Evolutionary conservation across 2,888 invertebrate genomes (phyloP).

Genomic region (Melieria omissa): DNA sequence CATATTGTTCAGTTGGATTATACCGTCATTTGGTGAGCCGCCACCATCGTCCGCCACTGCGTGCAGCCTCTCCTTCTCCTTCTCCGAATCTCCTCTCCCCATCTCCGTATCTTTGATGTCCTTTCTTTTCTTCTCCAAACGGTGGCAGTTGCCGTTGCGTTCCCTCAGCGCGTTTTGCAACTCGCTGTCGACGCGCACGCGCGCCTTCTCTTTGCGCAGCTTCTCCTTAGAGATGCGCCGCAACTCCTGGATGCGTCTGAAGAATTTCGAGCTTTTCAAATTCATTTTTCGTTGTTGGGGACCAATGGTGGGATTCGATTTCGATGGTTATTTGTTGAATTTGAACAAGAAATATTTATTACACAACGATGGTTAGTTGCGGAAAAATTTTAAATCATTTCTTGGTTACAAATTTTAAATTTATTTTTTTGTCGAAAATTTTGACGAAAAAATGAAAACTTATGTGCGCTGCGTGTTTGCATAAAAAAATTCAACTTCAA

Average conservation of each 20-base stretch:
- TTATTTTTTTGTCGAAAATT: conserved; percentile 35
- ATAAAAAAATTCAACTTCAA: conserved; percentile 17
- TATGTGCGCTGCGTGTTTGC: conserved; percentile 26
- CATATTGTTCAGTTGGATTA: conserved; percentile 54
- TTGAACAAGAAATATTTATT: conserved; percentile 33
- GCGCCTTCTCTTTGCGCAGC: conserved; percentile 49
- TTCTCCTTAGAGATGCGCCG: conserved; percentile 57
- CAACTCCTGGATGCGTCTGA: conserved; percentile 59
- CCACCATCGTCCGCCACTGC: conserved; percentile 36
- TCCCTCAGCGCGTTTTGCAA: conserved; percentile 43
- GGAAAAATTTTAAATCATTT: conserved; percentile 32
- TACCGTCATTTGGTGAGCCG: conserved; percentile 40
- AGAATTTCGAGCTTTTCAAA: conserved; percentile 62
- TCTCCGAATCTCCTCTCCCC: not conserved
- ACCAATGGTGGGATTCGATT: not conserved
- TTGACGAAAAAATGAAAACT: conserved; percentile 36
- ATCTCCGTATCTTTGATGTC: not conserved
- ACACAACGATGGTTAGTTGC: conserved; percentile 28
- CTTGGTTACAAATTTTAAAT: conserved; percentile 26
- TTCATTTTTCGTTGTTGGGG: conserved; percentile 50
- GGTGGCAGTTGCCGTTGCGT: conserved; percentile 32
- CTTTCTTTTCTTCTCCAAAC: not conserved
- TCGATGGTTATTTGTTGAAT: conserved; percentile 21
- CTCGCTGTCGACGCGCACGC: conserved; percentile 36
- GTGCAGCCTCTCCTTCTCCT: conserved; percentile 47